phyloP scores from a whole-genome alignment of 2,113 vertebrate genomes.

The Festucalex cinctus region DNA sequence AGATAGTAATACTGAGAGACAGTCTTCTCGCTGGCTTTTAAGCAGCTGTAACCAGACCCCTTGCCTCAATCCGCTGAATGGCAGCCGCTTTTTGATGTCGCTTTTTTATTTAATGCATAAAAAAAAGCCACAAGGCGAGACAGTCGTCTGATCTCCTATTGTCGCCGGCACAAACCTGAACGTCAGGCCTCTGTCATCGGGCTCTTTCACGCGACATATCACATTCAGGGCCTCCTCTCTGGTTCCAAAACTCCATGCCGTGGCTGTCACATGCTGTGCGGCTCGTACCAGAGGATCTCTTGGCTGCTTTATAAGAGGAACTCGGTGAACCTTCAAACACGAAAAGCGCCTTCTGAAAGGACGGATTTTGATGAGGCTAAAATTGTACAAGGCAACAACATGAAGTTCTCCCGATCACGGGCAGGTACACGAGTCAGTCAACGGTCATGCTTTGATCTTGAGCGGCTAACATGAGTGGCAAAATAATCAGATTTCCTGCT shows the following conservation, averaged over 20 bases:
- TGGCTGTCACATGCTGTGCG: constrained; percentile 1
- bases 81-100: constrained; percentile 60
- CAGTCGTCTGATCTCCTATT: constrained; percentile 64
- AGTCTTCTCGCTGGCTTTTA: constrained; percentile 53
- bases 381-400: neutral
- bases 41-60: constrained; percentile 50
- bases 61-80: constrained; percentile 33
- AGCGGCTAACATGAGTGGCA: constrained; percentile 18
- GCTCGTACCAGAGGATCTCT: constrained; percentile 56
- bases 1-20: constrained; percentile 51
- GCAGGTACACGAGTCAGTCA: neutral
- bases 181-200: constrained; percentile 55
- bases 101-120: constrained; percentile 42
- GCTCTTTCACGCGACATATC: constrained; percentile 51
- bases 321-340: constrained; percentile 61
- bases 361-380: neutral
- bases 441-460: constrained; percentile 14
- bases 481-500: constrained; percentile 38
- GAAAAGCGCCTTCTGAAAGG: neutral
- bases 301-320: constrained; percentile 63
- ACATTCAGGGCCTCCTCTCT: constrained; percentile 33
- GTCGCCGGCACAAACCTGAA: constrained; percentile 59
- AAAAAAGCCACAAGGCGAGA: constrained; percentile 40
- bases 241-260: constrained; percentile 37
- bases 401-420: neutral